A percentile compares a stretch with the other conserved stretches of the same genome.
These are phyloP conservation scores for Drosophila neocordata DNA, from an alignment of 1,140 invertebrate species.

Conservation along the genomic window DNA sequence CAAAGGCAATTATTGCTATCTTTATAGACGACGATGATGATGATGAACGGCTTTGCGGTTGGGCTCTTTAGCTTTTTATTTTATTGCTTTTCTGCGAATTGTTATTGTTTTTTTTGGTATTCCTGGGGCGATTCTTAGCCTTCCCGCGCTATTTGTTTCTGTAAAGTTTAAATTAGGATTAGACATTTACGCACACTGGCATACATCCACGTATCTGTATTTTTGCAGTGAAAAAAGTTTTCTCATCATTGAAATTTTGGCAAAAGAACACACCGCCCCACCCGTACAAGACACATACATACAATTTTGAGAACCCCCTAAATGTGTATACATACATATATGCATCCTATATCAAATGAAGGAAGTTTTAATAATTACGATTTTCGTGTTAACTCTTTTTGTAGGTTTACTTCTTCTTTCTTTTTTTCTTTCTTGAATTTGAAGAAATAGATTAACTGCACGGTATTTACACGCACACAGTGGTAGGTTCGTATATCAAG, in stretches of 20 bases:
- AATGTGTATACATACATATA: neutral
- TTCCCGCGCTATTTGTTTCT: slow-evolving; percentile 3
- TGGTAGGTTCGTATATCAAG: neutral
- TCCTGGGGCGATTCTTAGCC: neutral
- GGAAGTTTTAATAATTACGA: neutral
- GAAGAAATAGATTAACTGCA: slow-evolving; percentile 4
- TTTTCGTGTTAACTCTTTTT: neutral
- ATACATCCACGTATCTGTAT: neutral
- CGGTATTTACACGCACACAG: slow-evolving; percentile 9
- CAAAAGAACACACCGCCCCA: neutral
- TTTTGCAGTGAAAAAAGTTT: neutral
- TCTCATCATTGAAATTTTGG: neutral
- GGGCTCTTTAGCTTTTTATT: slow-evolving; percentile 6
- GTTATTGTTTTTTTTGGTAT: slow-evolving; percentile 10
- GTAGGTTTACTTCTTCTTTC: neutral
- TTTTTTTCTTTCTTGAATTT: slow-evolving; percentile 4
- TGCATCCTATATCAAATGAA: neutral
- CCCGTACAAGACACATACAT: neutral
- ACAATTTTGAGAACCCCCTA: neutral
- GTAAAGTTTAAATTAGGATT: neutral
- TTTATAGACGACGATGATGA: slow-evolving; percentile 40
- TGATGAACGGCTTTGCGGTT: slow-evolving; percentile 22
- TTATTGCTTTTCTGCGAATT: slow-evolving; percentile 11
- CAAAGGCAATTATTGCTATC: slow-evolving; percentile 50
- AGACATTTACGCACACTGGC: neutral